Conservation (phyloP, 2,113 vertebrate genomes). For the Limanda limanda region DNA sequence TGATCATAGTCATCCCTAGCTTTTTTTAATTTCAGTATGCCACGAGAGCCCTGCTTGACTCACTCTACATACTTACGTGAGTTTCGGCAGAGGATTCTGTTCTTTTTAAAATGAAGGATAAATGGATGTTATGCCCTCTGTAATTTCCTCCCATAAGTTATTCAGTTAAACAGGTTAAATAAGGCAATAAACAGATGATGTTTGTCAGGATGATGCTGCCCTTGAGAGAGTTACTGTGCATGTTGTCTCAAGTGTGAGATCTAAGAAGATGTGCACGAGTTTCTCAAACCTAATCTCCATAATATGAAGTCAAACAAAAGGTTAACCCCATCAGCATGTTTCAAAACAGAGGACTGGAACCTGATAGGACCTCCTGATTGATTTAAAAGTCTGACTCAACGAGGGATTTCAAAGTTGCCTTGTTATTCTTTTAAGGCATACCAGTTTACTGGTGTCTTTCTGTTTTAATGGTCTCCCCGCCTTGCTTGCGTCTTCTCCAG, state of each 20-base stretch:
- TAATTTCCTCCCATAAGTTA: constrained; percentile 39
- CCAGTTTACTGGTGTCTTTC: no score
- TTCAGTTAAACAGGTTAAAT: constrained; percentile 37
- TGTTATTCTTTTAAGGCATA: no score
- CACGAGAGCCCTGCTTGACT: constrained; percentile 27
- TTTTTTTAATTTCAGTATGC: constrained; percentile 39
- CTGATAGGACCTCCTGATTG: no score
- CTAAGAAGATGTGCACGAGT: neutral
- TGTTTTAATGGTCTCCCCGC: no score
- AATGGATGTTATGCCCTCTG: constrained; percentile 34
- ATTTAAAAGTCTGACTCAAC: no score
- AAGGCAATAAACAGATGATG: constrained; percentile 39
- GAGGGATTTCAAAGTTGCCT: no score
- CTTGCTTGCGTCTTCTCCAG: no score
- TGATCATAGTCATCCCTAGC: constrained; percentile 20
- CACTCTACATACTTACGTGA: constrained; percentile 4
- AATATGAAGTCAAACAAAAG: neutral
- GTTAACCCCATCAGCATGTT: no score
- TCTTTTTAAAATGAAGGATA: constrained; percentile 31
- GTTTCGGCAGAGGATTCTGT: constrained; percentile 4
- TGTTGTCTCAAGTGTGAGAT: constrained; percentile 1
- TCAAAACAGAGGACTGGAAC: no score
- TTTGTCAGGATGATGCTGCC: constrained; percentile 26
- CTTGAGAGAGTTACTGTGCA: constrained; percentile 22
- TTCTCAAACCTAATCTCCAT: neutral